phyloP scores from a whole-genome alignment of 92 coral and sea anemone genomes.

The Pocillopora meandrina region DNA sequence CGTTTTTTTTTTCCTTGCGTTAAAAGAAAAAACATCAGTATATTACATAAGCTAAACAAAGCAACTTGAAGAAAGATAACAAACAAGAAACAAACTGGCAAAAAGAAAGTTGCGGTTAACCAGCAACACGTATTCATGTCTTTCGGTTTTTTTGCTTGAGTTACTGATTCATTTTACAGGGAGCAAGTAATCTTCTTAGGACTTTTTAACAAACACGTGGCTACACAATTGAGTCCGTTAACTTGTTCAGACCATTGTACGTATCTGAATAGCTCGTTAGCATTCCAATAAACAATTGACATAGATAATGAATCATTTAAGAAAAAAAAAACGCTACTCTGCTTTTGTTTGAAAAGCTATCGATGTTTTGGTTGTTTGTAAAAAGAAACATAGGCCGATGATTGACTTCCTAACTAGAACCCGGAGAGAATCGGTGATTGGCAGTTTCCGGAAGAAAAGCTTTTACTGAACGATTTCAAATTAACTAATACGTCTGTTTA shows the following conservation, averaged over 20 bases:
- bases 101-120: neutral
- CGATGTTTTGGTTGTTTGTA: neutral
- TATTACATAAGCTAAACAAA: too few relatives aligned
- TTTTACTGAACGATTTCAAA: too few relatives aligned
- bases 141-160: too few relatives aligned
- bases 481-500: too few relatives aligned
- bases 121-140: too few relatives aligned
- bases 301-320: neutral
- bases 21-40: too few relatives aligned
- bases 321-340: neutral
- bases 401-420: neutral
- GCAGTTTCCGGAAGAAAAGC: too few relatives aligned
- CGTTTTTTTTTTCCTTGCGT: too few relatives aligned
- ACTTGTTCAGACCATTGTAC: conserved; percentile 5
- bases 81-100: neutral
- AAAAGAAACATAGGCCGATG: neutral
- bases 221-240: conserved; percentile 9
- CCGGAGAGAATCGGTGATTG: neutral
- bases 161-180: too few relatives aligned
- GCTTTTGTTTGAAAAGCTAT: neutral
- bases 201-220: conserved; percentile 23
- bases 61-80: neutral
- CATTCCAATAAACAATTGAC: neutral
- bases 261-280: neutral
- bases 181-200: neutral